These are phyloP conservation scores for Arnoldichthys spilopterus DNA, from an alignment of 2,797 vertebrate genomes.

Conservation along the genomic window DNA sequence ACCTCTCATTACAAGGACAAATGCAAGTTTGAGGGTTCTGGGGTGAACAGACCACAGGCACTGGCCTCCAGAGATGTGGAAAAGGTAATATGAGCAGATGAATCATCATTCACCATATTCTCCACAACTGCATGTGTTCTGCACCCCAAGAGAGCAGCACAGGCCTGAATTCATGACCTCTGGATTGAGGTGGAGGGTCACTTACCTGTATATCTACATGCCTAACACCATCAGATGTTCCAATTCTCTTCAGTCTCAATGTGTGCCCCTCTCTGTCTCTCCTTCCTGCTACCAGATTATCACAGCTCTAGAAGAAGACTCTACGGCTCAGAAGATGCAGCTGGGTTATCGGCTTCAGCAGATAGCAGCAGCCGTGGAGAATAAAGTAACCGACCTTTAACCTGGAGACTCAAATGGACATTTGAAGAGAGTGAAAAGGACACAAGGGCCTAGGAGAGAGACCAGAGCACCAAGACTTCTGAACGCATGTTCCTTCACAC, in stretches of 20 bases:
- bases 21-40: too few species aligned
- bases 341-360: constrained; percentile 96
- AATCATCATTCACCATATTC: too few species aligned
- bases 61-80: too few species aligned
- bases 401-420: constrained; percentile 34
- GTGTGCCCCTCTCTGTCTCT: background rate
- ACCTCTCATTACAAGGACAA: background rate
- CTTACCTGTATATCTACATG: background rate
- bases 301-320: constrained; percentile 93
- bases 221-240: background rate
- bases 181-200: too few species aligned
- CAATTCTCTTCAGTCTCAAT: background rate
- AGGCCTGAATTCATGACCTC: too few species aligned
- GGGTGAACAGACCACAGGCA: background rate
- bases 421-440: constrained; percentile 33
- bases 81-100: too few species aligned
- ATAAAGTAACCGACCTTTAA: constrained; percentile 98
- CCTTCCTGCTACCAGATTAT: constrained; percentile 83
- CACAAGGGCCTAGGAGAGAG: constrained; percentile 29
- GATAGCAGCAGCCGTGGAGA: constrained; percentile 96
- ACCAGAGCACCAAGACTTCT: constrained; percentile 39
- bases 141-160: too few species aligned
- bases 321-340: constrained; percentile 98
- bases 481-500: constrained; percentile 30
- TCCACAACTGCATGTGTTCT: too few species aligned